Conservation (phyloP, 1,140 invertebrate species). For the Drosophila bocki region DNA sequence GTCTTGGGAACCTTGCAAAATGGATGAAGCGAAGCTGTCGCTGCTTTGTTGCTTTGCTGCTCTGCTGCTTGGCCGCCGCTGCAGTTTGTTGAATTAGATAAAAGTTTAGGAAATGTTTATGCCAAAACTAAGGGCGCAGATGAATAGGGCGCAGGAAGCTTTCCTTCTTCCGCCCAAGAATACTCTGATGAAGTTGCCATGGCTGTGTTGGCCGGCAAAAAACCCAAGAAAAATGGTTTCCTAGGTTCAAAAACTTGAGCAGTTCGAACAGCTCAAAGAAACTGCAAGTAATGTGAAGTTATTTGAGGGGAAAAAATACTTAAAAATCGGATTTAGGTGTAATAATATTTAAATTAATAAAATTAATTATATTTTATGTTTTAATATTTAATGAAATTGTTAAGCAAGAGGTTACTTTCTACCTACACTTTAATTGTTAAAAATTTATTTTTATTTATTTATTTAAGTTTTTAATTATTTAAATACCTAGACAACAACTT, state of each 20-base stretch:
- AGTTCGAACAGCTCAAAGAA: not conserved
- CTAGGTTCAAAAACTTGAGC: not conserved
- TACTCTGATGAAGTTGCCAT: constrained; percentile 4
- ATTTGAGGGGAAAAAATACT: too few species aligned
- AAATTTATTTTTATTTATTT: too few species aligned
- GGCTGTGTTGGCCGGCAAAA: not conserved
- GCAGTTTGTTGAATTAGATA: constrained; percentile 82
- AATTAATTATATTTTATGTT: too few species aligned
- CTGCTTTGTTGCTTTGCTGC: constrained; percentile 16
- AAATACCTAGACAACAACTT: too few species aligned
- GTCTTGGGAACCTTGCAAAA: constrained; percentile 80
- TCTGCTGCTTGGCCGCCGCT: constrained; percentile 20
- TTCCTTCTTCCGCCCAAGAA: constrained; percentile 2
- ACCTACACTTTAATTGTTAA: too few species aligned
- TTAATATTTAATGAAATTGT: not conserved
- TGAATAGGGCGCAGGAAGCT: constrained; percentile 33
- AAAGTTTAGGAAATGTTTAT: constrained; percentile 83
- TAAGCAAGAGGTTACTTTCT: not conserved
- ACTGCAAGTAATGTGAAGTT: not conserved
- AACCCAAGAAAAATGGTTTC: not conserved
- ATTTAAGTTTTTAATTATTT: too few species aligned
- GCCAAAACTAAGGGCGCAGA: constrained; percentile 64
- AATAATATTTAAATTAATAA: not conserved
- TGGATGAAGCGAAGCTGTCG: constrained; percentile 56
- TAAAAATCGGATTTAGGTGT: not conserved